Evolutionary conservation across 2,888 invertebrate genomes (phyloP).

Genomic region (Hyalella azteca): DNA sequence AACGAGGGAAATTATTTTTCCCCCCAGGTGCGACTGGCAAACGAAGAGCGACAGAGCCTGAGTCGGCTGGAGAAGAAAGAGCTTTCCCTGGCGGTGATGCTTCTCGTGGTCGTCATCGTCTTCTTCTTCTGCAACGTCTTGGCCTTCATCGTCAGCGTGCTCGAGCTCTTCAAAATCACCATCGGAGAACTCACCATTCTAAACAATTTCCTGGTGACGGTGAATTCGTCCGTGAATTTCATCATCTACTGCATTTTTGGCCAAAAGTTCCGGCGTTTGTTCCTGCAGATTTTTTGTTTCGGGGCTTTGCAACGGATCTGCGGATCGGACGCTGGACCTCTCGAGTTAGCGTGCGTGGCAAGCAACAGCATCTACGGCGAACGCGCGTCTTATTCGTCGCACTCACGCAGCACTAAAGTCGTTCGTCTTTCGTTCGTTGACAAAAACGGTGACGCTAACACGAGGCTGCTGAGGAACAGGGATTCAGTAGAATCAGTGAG

Average conservation of each 20-base stretch:
- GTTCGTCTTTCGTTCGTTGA: neutral
- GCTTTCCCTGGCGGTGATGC: slow-evolving; percentile 92
- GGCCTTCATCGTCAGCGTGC: slow-evolving; percentile 83
- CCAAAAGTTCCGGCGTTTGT: slow-evolving; percentile 90
- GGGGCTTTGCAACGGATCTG: slow-evolving; percentile 22
- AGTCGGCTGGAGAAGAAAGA: slow-evolving; percentile 89
- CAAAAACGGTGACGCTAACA: slow-evolving; percentile 7
- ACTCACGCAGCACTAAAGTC: slow-evolving; percentile 1
- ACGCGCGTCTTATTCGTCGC: neutral
- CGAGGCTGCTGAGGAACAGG: too few species aligned
- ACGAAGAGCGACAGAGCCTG: slow-evolving; percentile 85
- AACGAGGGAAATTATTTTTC: too few species aligned
- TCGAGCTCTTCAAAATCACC: slow-evolving; percentile 71
- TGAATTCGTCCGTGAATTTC: slow-evolving; percentile 97
- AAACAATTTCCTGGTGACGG: slow-evolving; percentile 90
- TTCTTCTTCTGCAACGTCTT: slow-evolving; percentile 92
- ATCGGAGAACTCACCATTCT: slow-evolving; percentile 71
- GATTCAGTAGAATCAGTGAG: too few species aligned
- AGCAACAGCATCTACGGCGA: slow-evolving; percentile 48
- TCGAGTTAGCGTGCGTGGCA: slow-evolving; percentile 38
- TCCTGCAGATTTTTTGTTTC: slow-evolving; percentile 65
- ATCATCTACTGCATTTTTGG: slow-evolving; percentile 98
- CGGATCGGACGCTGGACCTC: neutral
- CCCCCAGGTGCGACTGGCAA: slow-evolving; percentile 80
- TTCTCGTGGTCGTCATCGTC: slow-evolving; percentile 90